These are phyloP conservation scores for Nomada ferruginata DNA, from an alignment of 2,888 invertebrate species.

Conservation along the genomic window DNA sequence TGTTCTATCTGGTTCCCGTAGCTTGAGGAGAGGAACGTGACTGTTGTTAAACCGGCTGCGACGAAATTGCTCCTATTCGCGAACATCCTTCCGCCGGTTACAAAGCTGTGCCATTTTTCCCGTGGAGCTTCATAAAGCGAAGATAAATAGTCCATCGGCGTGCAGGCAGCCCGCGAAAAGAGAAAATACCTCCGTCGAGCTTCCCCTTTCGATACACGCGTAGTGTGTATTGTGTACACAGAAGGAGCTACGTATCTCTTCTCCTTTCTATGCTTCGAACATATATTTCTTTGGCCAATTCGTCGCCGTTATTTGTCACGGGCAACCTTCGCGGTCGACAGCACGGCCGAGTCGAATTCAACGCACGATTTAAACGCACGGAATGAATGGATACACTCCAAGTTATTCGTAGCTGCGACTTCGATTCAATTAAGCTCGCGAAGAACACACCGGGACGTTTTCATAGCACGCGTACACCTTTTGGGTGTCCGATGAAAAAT, in stretches of 20 bases:
- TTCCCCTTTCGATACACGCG: conserved; percentile 38
- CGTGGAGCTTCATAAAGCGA: conserved; percentile 75
- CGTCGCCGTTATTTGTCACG: conserved; percentile 65
- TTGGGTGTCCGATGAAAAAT: conserved; percentile 30
- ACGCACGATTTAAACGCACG: conserved; percentile 50
- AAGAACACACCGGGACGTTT: background rate
- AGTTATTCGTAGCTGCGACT: conserved; percentile 40
- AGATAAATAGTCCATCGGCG: conserved; percentile 76
- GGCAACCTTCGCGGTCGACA: conserved; percentile 44
- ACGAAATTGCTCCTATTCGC: conserved; percentile 78
- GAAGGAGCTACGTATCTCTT: conserved; percentile 17
- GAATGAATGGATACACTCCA: conserved; percentile 48
- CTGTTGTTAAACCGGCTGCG: conserved; percentile 72
- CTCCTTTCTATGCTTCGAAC: conserved; percentile 12
- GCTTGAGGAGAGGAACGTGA: conserved; percentile 60
- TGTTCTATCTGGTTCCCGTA: conserved; percentile 27
- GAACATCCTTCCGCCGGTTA: conserved; percentile 76
- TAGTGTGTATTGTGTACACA: conserved; percentile 9
- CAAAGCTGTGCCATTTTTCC: conserved; percentile 78
- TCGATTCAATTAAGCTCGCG: conserved; percentile 24
- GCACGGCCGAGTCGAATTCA: conserved; percentile 43
- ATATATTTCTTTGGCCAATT: conserved; percentile 43
- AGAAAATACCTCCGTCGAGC: conserved; percentile 63
- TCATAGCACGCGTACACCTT: conserved; percentile 6
- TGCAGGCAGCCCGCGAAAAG: conserved; percentile 33